Evolutionary conservation across 2,888 invertebrate species (phyloP), one percentile per base, ranked within the genome.

Genomic region (Cantharis flavilabris): DNA sequence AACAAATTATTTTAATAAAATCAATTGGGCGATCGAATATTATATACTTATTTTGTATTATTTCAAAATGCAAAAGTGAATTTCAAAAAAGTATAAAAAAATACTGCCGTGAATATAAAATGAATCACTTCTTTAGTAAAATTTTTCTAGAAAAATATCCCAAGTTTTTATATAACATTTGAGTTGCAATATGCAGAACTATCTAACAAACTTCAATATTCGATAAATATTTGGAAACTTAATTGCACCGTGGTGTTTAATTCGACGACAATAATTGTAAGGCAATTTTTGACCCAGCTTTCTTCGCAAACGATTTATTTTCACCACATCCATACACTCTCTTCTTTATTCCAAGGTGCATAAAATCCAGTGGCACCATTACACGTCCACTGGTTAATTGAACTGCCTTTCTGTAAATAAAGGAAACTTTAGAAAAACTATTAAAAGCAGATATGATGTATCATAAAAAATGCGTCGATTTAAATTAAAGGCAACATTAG

Each of bases 271-370:
- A 84, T 20, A 90, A 88, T 81, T 92, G 91, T 11, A 96, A 89
- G 0, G 95, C 96, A 75, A 94, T 90, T 86, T 96, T 96, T 0
- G 96, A 93, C 0, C 96, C 95, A 0, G 96, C 94, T 26, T 93
- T 90, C 85, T 94, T 95, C 0, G 96, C 96, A 84, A 92, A 91
- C 13, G 89, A 88, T 84, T 92, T 93, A 86, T 94, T 96, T 0
- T 86, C 86, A 0, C 96, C 96, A 83, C 94, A 92, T 0, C 96
- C 96, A 84, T 91, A 89, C 0, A 94, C 94, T 0, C 89, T 88
- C 79, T 91, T 90, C 16, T 88, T 88, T 16, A 90, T 88, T 0
- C 93, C 93, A 69, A 90, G 88, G 77, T 92, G 90, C 23, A 90
- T 90, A 76, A 95, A 91, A 0, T 91, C 90, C 18, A 95, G 90